Evolutionary conservation across 2,113 vertebrate species (phyloP).

Genomic region (Theristicus caerulescens): DNA sequence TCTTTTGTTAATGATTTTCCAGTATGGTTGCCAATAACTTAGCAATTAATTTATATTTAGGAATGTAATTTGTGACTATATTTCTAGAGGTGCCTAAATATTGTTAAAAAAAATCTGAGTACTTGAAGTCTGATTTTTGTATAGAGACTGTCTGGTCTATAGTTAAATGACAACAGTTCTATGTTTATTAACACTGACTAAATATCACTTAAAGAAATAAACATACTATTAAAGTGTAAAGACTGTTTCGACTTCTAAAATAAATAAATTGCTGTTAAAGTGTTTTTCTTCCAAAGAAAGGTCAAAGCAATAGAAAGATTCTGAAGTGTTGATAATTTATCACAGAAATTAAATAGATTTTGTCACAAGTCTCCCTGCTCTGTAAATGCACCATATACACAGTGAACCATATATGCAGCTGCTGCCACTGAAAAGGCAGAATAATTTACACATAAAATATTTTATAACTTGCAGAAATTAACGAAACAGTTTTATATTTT

Average conservation of each 20-base stretch:
- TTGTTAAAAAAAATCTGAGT: neutral
- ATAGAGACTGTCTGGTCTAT: neutral
- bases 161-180: neutral
- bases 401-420: neutral
- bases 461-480: neutral
- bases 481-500: neutral
- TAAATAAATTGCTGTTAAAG: neutral
- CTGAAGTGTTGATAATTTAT: slow-evolving; percentile 17
- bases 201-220: neutral
- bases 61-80: neutral
- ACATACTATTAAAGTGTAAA: neutral
- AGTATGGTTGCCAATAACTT: neutral
- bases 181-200: neutral
- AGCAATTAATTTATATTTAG: neutral
- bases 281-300: neutral
- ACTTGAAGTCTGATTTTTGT: neutral
- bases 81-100: neutral
- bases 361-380: neutral
- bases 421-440: neutral
- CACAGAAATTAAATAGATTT: slow-evolving; percentile 17
- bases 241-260: slow-evolving; percentile 3
- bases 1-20: neutral
- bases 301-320: slow-evolving; percentile 15
- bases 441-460: slow-evolving; percentile 34
- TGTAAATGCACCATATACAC: neutral